Conservation (phyloP, 2,113 vertebrate genomes). For the Arothron firmamentum region DNA sequence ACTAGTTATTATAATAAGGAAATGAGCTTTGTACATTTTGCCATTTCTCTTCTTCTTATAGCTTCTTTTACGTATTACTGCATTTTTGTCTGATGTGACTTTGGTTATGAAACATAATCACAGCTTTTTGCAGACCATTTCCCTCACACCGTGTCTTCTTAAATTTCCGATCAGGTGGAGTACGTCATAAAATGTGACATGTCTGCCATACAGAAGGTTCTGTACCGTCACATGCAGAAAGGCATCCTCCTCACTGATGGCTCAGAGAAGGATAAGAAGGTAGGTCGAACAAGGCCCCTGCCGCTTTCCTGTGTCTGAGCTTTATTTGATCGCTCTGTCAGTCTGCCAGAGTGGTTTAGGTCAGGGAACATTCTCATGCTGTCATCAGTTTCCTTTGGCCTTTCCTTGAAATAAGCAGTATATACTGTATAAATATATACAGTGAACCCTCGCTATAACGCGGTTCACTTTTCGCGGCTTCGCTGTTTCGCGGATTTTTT, state of each 20-base stretch:
- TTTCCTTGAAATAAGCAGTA: too few species aligned
- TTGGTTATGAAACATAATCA: too few species aligned
- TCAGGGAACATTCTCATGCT: not conserved
- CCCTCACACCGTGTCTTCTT: not conserved
- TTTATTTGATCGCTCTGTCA: not conserved
- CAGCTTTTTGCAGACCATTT: not conserved
- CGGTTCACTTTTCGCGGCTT: too few species aligned
- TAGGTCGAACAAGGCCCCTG: constrained; percentile 30
- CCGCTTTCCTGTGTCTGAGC: not conserved
- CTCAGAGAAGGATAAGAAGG: constrained; percentile 99
- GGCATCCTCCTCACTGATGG: constrained; percentile 98
- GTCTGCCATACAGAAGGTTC: constrained; percentile 96
- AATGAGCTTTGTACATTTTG: not conserved
- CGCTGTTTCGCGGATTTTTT: too few species aligned
- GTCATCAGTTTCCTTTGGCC: not conserved
- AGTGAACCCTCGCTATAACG: too few species aligned
- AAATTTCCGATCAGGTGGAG: constrained; percentile 81
- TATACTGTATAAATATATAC: too few species aligned
- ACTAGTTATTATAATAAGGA: not conserved
- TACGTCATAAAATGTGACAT: constrained; percentile 98
- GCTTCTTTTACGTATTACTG: not conserved
- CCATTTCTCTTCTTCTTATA: not conserved
- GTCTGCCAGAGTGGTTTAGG: not conserved
- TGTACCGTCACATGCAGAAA: constrained; percentile 98
- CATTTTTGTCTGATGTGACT: not conserved